phyloP scores from a whole-genome alignment of 2,113 vertebrate genomes.

The Glaucidium brasilianum region DNA sequence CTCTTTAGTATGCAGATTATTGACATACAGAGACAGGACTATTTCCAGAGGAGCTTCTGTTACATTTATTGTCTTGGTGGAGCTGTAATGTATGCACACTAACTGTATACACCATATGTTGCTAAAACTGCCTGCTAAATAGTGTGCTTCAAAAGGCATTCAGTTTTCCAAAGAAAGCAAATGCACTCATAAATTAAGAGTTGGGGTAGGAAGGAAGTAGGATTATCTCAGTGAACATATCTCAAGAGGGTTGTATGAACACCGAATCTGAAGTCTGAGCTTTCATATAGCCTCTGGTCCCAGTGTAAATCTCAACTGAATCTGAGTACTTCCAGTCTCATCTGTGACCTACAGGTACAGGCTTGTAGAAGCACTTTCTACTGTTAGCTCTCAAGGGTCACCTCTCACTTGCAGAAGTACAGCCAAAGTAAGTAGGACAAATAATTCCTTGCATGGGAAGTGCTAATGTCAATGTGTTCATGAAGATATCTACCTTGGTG shows the following conservation, averaged over 20 bases:
- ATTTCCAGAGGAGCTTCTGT: slow-evolving; percentile 20
- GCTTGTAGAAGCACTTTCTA: neutral
- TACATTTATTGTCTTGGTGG: neutral
- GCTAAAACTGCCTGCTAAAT: neutral
- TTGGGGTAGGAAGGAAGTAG: neutral
- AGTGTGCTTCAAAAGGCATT: neutral
- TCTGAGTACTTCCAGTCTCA: neutral
- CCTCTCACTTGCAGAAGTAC: neutral
- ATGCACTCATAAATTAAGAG: neutral
- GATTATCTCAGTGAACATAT: neutral
- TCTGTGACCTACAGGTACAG: neutral
- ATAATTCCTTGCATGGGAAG: neutral
- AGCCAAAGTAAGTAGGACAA: neutral
- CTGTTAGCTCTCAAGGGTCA: neutral
- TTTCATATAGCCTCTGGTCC: neutral
- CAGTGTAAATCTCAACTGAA: neutral
- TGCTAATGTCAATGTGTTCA: neutral
- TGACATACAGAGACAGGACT: neutral
- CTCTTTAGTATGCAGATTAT: slow-evolving; percentile 49
- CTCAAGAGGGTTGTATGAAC: neutral
- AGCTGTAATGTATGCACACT: neutral
- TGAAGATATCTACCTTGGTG: neutral
- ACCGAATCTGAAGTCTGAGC: neutral
- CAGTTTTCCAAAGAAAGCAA: neutral
- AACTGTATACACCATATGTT: neutral